Evolutionary conservation across 30 jellyfish, hydroid and myxozoan genomes (phyloP), one percentile per base, ranked within the genome.

Genomic region (Pelagia noctiluca): DNA sequence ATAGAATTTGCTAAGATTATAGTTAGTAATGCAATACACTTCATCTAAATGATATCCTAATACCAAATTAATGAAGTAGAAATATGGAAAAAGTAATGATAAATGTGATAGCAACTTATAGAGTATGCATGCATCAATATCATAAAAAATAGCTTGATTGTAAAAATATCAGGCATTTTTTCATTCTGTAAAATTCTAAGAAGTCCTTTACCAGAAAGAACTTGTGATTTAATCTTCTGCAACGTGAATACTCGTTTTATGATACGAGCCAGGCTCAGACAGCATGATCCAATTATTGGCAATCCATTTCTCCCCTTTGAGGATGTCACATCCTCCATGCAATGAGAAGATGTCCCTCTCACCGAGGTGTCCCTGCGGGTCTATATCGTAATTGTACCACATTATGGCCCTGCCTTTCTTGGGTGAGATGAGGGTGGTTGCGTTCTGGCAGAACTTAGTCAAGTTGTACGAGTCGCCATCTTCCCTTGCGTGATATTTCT

Each of bases 251-350:
- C 99, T 94, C n/a, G 96, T 93, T 68, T 87, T 34, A 62, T 94
- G 96, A 70, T 88, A 95, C 16, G 90, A 84, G 35, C 88, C 96
- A 35, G 35, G 61, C 73, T 96, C 97, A 0, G 99, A 98, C 16
- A 97, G 92, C 0, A 97, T 87, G 24, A 95, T 62, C 99, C 99
- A 93, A 36, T 93, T 93, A 54, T 93, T 93, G 0, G 99, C 99
- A 0, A 93, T 82, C 99, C 99, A 93, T 81, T 93, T 93, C 31
- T 87, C 89, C 1, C 99, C 99, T 78, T 93, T 88, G 48, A 62
- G 74, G 36, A 93, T 88, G 69, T 93, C 97, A 42, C 99, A 93
- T 48, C 99, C 99, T 4, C 99, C 99, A 75, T 93, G 99, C n/a
- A 93, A 76, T 0, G 97, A 78, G 49, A 34, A 76, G 63, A 82